Conservation (phyloP, 1,140 invertebrate species). For the Monomorium pharaonis region DNA sequence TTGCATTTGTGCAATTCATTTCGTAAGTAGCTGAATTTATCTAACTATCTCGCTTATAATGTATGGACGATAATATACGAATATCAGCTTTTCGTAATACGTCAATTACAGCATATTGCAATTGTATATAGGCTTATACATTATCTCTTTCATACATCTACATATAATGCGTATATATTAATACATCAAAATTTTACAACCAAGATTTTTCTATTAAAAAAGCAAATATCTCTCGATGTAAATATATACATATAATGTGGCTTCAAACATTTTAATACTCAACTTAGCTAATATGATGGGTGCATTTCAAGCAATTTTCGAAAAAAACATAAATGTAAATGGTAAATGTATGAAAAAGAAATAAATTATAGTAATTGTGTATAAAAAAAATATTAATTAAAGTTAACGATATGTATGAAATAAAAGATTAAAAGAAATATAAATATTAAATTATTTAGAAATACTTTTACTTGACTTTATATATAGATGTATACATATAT, state of each 20-base stretch:
- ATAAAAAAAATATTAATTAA: neutral
- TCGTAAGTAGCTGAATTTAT: slow-evolving; percentile 14
- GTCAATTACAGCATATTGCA: slow-evolving; percentile 55
- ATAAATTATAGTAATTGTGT: neutral
- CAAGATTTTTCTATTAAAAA: slow-evolving; percentile 64
- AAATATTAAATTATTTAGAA: slow-evolving; percentile 33
- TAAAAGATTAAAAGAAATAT: slow-evolving; percentile 14
- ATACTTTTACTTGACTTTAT: neutral
- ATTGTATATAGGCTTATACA: slow-evolving; percentile 64
- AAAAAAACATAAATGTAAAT: neutral
- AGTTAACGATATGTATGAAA: slow-evolving; percentile 4
- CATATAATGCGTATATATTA: slow-evolving; percentile 68
- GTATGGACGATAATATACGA: slow-evolving; percentile 7
- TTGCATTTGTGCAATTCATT: slow-evolving; percentile 17
- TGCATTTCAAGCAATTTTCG: neutral
- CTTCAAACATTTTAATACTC: neutral
- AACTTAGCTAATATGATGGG: neutral
- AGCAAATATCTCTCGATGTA: neutral
- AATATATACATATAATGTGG: neutral
- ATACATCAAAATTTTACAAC: slow-evolving; percentile 63
- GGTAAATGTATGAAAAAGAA: neutral
- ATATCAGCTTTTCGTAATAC: slow-evolving; percentile 63
- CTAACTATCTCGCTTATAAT: slow-evolving; percentile 51
- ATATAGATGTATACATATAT: too few species aligned
- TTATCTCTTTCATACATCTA: slow-evolving; percentile 70